Conservation (phyloP, 2,113 vertebrate species). For the Ochotona princeps region DNA sequence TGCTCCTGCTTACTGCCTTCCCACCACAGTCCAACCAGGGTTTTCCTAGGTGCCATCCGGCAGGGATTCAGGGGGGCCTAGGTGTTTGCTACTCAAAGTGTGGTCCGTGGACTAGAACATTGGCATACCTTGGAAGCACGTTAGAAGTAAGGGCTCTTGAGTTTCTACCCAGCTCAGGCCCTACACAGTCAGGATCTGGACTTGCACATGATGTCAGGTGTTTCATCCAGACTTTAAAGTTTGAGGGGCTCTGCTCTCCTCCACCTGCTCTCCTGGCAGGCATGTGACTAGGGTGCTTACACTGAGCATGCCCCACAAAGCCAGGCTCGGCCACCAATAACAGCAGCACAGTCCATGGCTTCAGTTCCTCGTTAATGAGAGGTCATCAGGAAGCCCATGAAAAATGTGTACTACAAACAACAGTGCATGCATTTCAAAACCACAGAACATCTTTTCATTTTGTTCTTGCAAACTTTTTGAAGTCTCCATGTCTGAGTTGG, state of each 20-base stretch:
- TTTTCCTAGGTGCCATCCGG: neutral
- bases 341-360: neutral
- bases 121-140: neutral
- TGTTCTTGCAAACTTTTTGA: no score
- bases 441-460: no score
- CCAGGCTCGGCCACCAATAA: neutral
- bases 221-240: neutral
- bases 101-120: neutral
- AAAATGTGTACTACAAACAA: no score
- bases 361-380: neutral
- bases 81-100: neutral
- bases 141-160: neutral
- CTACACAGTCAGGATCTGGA: neutral
- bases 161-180: neutral
- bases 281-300: neutral
- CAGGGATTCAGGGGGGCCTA: neutral
- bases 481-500: no score
- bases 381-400: no score
- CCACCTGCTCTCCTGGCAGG: neutral
- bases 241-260: neutral
- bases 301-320: fast-evolving
- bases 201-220: neutral
- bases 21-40: no score
- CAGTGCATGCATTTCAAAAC: no score
- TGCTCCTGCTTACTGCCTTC: neutral